Base-by-base conservation (phyloP, 2,797 vertebrate species). In the Cephalopachus bancanus region DNA sequence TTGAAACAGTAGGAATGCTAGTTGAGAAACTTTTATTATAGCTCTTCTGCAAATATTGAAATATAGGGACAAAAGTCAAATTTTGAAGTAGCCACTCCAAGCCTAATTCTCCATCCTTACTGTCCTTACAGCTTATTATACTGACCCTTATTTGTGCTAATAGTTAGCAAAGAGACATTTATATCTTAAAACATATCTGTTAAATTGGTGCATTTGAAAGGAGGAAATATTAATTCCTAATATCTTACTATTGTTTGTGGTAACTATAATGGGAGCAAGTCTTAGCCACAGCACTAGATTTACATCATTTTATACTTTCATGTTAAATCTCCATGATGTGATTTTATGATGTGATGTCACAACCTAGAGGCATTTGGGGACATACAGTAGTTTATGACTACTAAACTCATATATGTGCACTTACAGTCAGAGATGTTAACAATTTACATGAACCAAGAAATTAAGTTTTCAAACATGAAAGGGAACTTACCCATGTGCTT, bases 151-250 rank as follows among this genome's bases (percentile, higher is more conserved):
- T 51, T 84, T 57, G 15, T 79, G 60, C 26, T 83, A 76, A 91
- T 37, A 78, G 24, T 37, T 53, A 24, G 55, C 20, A 76, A 83
- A 96, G 91, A 72, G 44, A 37, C 17, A 69, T 37, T 64, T 60
- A 37, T 55, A 72, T 69, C 80, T 80, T 7, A 65, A 96, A 79
- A 65, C 12, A 17, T 94, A 59, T 49, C 91, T 95, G 33, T 81
- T 57, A 85, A 55, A 67, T 57, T 80, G 28, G n/a, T 85, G 12
- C 8, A 93, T 84, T 71, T 94, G 22, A 88, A 96, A 85, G 62
- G 72, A 89, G 16, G 12, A 93, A 30, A 87, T 87, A 92, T 75
- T 85, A 30, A 7, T 87, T 90, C 28, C 71, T 84, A 87, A 90
- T 89, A 83, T 22, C 22, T 92, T 81, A 12, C n/a, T 93, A 28